Evolutionary conservation across 2,113 vertebrate species (phyloP).

Genomic region (Carassius carassius): DNA sequence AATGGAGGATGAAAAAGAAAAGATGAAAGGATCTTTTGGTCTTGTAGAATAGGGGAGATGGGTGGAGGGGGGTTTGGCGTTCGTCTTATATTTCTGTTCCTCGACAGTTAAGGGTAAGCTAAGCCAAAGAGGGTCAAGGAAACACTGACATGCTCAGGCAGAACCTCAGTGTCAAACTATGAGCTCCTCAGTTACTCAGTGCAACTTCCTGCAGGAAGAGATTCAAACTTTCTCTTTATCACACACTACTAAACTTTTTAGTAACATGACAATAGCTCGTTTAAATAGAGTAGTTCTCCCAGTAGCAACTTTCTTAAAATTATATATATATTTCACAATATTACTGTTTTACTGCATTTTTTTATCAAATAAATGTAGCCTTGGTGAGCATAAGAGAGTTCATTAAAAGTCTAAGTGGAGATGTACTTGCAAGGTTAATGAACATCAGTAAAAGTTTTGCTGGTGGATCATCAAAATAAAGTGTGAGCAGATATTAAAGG

Average conservation of each 20-base stretch:
- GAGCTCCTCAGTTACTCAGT: conserved; percentile 19
- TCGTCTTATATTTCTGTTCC: conserved; percentile 30
- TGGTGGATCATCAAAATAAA: too few relatives aligned
- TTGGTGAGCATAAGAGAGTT: too few relatives aligned
- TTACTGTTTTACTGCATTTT: too few relatives aligned
- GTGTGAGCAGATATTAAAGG: too few relatives aligned
- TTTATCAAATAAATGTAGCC: too few relatives aligned
- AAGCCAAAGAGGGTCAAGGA: conserved; percentile 50
- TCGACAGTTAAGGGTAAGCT: conserved; percentile 1
- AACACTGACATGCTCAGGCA: conserved; percentile 34
- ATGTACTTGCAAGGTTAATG: too few relatives aligned
- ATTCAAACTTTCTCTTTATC: neutral
- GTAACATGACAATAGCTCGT: neutral
- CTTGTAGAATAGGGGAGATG: conserved; percentile 19
- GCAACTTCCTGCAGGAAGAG: neutral
- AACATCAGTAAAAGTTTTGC: too few relatives aligned
- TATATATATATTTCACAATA: too few relatives aligned
- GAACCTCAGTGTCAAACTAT: neutral
- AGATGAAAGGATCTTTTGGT: conserved; percentile 45
- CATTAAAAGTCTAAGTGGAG: too few relatives aligned
- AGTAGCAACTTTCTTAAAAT: neutral
- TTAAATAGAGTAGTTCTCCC: neutral
- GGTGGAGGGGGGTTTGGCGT: conserved; percentile 5
- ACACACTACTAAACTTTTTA: neutral
- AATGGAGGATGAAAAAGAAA: conserved; percentile 15